phyloP scores from a whole-genome alignment of 2,888 invertebrate genomes.

The Callyntrura sp. region DNA sequence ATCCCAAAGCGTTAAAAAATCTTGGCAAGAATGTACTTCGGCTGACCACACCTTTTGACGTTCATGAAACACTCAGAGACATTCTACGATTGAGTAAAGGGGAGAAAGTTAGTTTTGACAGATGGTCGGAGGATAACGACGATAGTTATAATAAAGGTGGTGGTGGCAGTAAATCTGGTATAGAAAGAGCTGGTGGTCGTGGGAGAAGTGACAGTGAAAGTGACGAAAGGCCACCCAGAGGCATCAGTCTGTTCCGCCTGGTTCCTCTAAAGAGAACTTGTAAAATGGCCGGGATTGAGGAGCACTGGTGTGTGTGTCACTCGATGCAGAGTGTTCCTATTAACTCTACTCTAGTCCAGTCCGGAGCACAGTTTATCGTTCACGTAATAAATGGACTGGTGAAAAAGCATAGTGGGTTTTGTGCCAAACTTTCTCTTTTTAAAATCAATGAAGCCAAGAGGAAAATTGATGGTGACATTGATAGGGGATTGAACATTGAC shows the following conservation, averaged over 20 bases:
- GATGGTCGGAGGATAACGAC: constrained; percentile 82
- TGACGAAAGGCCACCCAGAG: constrained; percentile 45
- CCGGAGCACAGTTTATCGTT: constrained; percentile 58
- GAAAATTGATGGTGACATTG: constrained; percentile 88
- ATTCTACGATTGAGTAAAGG: constrained; percentile 87
- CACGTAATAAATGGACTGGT: constrained; percentile 55
- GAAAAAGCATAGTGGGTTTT: constrained; percentile 34
- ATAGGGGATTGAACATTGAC: constrained; percentile 87
- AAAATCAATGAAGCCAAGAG: constrained; percentile 88
- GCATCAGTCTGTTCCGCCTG: constrained; percentile 54
- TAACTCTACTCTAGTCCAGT: constrained; percentile 31
- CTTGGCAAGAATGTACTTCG: constrained; percentile 85
- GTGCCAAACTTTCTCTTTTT: constrained; percentile 65
- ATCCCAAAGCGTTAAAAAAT: constrained; percentile 88
- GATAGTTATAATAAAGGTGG: too few relatives aligned
- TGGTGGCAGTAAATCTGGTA: constrained; percentile 30
- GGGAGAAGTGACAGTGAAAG: constrained; percentile 37
- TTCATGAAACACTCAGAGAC: constrained; percentile 92
- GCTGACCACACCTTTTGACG: constrained; percentile 91
- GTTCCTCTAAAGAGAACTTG: constrained; percentile 51
- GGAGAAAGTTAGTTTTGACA: constrained; percentile 45
- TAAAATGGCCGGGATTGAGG: constrained; percentile 54
- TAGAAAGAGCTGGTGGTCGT: neutral
- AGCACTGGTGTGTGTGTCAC: constrained; percentile 67
- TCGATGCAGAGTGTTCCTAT: constrained; percentile 32